Evolutionary conservation across 2,888 invertebrate genomes (phyloP).

Genomic region (Hyppa rectilinea): DNA sequence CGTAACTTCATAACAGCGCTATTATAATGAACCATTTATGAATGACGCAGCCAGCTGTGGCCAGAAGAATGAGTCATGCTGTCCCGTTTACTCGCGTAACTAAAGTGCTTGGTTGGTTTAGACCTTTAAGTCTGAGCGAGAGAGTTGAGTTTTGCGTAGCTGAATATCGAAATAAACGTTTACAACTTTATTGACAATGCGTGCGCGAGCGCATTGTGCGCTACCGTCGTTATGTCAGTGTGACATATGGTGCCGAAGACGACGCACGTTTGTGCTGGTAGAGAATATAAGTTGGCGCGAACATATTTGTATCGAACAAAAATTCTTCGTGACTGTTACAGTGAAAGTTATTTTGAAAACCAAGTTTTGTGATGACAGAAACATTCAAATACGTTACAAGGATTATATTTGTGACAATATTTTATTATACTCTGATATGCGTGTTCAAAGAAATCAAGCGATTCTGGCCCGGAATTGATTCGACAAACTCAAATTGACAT

Average conservation of each 20-base stretch:
- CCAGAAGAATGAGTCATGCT: slow-evolving; percentile 81
- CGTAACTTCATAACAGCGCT: slow-evolving; percentile 68
- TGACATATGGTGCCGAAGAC: slow-evolving; percentile 71
- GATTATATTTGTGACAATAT: slow-evolving; percentile 79
- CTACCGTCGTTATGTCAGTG: slow-evolving; percentile 81
- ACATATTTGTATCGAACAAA: slow-evolving; percentile 49
- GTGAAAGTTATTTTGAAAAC: slow-evolving; percentile 47
- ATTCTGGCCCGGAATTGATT: slow-evolving; percentile 78
- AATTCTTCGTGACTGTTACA: slow-evolving; percentile 44
- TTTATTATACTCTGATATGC: slow-evolving; percentile 83
- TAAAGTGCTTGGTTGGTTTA: slow-evolving; percentile 22
- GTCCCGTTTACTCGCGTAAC: slow-evolving; percentile 73
- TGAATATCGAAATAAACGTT: slow-evolving; percentile 53
- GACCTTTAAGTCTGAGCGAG: background rate
- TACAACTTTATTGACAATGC: slow-evolving; percentile 79
- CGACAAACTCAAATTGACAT: slow-evolving; percentile 62
- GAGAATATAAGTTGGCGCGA: slow-evolving; percentile 72
- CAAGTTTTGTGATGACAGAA: slow-evolving; percentile 83
- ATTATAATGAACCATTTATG: slow-evolving; percentile 74
- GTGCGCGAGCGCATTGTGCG: slow-evolving; percentile 85
- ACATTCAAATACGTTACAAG: slow-evolving; percentile 80
- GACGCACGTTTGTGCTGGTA: slow-evolving; percentile 67
- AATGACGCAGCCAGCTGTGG: slow-evolving; percentile 87
- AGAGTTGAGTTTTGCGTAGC: slow-evolving; percentile 56
- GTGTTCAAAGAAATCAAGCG: slow-evolving; percentile 82